phyloP scores from a whole-genome alignment of 2,888 invertebrate species.

The Lasioglossum figueresi region DNA sequence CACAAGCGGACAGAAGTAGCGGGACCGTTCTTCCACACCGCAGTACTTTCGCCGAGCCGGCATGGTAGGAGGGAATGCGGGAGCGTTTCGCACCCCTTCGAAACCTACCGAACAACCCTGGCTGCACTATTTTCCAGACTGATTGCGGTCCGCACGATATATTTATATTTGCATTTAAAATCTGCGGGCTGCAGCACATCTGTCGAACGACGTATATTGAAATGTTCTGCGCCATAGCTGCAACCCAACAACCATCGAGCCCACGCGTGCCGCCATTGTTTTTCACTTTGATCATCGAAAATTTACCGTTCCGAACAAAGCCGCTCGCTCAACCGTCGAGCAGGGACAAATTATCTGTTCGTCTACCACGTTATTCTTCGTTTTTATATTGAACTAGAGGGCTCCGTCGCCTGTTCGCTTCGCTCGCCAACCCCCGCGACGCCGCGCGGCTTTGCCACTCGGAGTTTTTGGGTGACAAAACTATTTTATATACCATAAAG shows the following conservation, averaged over 20 bases:
- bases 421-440: too few relatives aligned
- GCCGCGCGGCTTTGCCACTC: too few relatives aligned
- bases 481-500: too few relatives aligned
- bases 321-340: not conserved
- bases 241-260: slow-evolving; percentile 2
- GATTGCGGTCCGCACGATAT: slow-evolving; percentile 51
- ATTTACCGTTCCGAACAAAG: slow-evolving; percentile 38
- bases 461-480: too few relatives aligned
- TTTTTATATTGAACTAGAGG: not conserved
- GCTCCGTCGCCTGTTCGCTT: too few relatives aligned
- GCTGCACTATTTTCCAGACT: slow-evolving; percentile 7
- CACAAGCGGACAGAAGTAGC: not conserved
- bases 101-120: slow-evolving; percentile 10
- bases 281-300: slow-evolving; percentile 52
- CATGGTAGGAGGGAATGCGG: not conserved
- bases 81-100: slow-evolving; percentile 19
- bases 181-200: slow-evolving; percentile 67
- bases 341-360: not conserved
- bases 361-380: not conserved
- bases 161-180: slow-evolving; percentile 78
- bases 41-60: not conserved
- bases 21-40: slow-evolving; percentile 26
- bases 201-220: slow-evolving; percentile 76
- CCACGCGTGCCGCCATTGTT: slow-evolving; percentile 26
- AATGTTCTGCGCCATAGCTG: slow-evolving; percentile 56